These are phyloP conservation scores for Papilio xuthus DNA, from an alignment of 1,140 invertebrate genomes.

Conservation along the genomic window DNA sequence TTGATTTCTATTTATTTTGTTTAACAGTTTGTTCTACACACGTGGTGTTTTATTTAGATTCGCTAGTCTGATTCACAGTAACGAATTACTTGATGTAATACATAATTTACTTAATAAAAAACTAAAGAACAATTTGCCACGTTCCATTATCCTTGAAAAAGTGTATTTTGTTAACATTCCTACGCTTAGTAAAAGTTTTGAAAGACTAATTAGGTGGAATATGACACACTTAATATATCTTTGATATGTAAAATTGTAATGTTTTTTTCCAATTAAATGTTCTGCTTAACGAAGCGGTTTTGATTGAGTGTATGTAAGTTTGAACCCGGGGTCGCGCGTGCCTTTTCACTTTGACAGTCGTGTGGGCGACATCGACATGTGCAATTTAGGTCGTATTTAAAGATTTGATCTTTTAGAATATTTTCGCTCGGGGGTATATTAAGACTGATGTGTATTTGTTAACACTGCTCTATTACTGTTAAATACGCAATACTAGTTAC, in stretches of 20 bases:
- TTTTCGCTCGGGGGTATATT: neutral
- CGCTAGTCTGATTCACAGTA: too few relatives aligned
- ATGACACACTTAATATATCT: slow-evolving; percentile 32
- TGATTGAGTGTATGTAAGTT: slow-evolving; percentile 52
- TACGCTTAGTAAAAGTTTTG: too few relatives aligned
- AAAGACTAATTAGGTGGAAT: neutral
- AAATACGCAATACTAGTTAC: neutral
- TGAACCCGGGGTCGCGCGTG: slow-evolving; percentile 62
- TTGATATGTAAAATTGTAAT: slow-evolving; percentile 50
- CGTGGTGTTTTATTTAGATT: too few relatives aligned
- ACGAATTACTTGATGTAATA: too few relatives aligned
- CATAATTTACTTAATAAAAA: too few relatives aligned
- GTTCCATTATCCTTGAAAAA: too few relatives aligned
- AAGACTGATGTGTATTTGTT: neutral
- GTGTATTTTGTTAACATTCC: too few relatives aligned
- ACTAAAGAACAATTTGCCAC: too few relatives aligned
- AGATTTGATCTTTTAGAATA: slow-evolving; percentile 10
- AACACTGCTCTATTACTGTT: neutral
- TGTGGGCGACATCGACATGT: slow-evolving; percentile 49
- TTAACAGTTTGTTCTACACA: too few relatives aligned
- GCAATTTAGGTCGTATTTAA: slow-evolving; percentile 18
- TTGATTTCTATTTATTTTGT: too few relatives aligned
- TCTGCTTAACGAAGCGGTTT: slow-evolving; percentile 62
- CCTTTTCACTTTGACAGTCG: slow-evolving; percentile 46
- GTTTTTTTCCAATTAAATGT: slow-evolving; percentile 46